phyloP scores from a whole-genome alignment of 2,113 vertebrate genomes.

The Hydropotes inermis region DNA sequence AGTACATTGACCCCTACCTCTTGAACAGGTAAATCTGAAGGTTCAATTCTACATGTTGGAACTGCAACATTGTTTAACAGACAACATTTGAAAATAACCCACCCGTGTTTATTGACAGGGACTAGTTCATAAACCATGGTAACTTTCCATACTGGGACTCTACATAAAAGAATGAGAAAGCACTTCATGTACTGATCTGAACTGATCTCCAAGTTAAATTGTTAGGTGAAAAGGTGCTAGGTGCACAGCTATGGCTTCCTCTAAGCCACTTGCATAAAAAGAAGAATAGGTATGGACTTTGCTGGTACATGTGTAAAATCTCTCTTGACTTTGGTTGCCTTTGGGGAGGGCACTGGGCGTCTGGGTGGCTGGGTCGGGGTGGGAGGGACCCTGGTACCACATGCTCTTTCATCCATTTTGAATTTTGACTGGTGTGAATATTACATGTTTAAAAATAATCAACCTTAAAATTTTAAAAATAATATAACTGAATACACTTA shows the following conservation, averaged over 20 bases:
- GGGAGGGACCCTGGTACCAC: not conserved
- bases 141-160: not conserved
- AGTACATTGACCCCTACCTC: not conserved
- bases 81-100: not conserved
- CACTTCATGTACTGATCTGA: not conserved
- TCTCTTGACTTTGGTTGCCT: not conserved
- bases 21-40: not conserved
- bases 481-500: not conserved
- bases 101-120: not conserved
- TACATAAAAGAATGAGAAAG: not conserved
- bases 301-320: not conserved
- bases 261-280: not conserved
- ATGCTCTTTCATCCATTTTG: not conserved
- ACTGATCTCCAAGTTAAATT: not conserved
- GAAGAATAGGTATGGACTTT: not conserved
- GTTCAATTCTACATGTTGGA: not conserved
- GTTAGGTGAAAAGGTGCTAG: not conserved
- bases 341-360: not conserved
- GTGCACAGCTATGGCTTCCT: not conserved
- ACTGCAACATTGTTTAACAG: not conserved
- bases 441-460: not conserved
- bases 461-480: not conserved
- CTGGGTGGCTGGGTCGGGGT: not conserved
- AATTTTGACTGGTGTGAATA: not conserved
- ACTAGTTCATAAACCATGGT: not conserved